Percentiles rank a stretch among this genome's conserved stretches.
Conservation (phyloP, 2,797 vertebrate species). For the Champsocephalus gunnari region DNA sequence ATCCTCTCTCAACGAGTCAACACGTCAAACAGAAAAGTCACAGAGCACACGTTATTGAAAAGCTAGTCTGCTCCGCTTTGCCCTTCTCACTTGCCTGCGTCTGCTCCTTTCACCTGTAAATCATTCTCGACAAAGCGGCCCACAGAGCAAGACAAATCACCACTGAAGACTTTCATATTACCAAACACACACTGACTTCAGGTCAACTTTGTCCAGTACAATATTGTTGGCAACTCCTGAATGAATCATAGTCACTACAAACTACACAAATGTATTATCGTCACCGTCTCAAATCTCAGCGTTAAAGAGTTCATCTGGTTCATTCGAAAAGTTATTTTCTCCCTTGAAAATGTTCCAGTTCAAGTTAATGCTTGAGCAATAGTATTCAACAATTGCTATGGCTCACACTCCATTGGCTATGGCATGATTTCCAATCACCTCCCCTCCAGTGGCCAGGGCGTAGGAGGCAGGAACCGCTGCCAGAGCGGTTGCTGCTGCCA, state of each 20-base stretch:
- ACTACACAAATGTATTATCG: slow-evolving; percentile 41
- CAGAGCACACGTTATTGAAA: slow-evolving; percentile 29
- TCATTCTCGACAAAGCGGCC: slow-evolving; percentile 12
- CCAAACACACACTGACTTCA: slow-evolving; percentile 56
- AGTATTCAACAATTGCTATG: slow-evolving; percentile 66
- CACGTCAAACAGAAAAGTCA: slow-evolving; percentile 57
- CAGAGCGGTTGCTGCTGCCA: slow-evolving; percentile 87
- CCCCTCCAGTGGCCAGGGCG: slow-evolving; percentile 78
- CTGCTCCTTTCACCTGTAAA: slow-evolving; percentile 10
- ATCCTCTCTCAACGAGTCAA: slow-evolving; percentile 59
- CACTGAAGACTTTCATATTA: slow-evolving; percentile 45
- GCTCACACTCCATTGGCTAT: slow-evolving; percentile 90
- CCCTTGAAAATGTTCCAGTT: slow-evolving; percentile 38
- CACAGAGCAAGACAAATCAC: slow-evolving; percentile 42
- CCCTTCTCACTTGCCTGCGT: slow-evolving; percentile 14
- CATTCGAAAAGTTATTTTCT: slow-evolving; percentile 40
- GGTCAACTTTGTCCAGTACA: slow-evolving; percentile 57
- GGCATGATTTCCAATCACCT: slow-evolving; percentile 87
- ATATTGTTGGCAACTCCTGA: slow-evolving; percentile 79
- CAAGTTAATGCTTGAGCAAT: slow-evolving; percentile 35
- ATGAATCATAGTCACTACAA: slow-evolving; percentile 73
- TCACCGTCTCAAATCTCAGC: slow-evolving; percentile 49
- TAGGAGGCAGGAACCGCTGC: slow-evolving; percentile 85
- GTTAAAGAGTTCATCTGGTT: slow-evolving; percentile 54
- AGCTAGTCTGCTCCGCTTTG: slow-evolving; percentile 35